A percentile compares a stretch with the other conserved stretches of the same genome.
phyloP scores from a whole-genome alignment of 2,888 invertebrate genomes.

The Drosophila subsilvestris region DNA sequence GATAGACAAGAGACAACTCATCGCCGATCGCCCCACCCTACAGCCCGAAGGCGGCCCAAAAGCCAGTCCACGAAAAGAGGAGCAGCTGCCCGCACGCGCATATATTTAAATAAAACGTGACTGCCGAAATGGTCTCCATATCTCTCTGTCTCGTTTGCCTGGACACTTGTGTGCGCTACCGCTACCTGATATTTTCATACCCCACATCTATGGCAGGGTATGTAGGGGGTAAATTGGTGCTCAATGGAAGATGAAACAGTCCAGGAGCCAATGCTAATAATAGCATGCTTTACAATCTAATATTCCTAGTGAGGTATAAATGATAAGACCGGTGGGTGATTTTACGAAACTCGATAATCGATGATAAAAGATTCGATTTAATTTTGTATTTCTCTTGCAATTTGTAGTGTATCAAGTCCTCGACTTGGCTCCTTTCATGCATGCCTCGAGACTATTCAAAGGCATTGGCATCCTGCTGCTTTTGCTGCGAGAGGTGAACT shows the following conservation, averaged over 20 bases:
- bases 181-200: conserved; percentile 61
- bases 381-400: too few relatives aligned
- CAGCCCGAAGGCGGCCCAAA: conserved; percentile 11
- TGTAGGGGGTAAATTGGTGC: background rate
- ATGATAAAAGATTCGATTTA: too few relatives aligned
- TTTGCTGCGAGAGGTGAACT: conserved; percentile 64
- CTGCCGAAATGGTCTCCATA: conserved; percentile 77
- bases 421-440: background rate
- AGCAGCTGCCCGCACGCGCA: conserved; percentile 80
- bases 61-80: conserved; percentile 13
- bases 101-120: conserved; percentile 81
- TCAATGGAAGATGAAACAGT: background rate
- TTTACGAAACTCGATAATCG: too few relatives aligned
- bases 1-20: conserved; percentile 58
- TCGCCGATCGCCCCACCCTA: conserved; percentile 15
- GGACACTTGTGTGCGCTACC: conserved; percentile 81
- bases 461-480: conserved; percentile 66
- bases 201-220: conserved; percentile 21
- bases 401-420: conserved; percentile 7
- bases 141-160: conserved; percentile 66
- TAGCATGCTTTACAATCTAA: background rate
- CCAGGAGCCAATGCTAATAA: too few relatives aligned
- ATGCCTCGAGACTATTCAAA: conserved; percentile 11
- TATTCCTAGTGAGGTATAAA: too few relatives aligned
- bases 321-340: too few relatives aligned